Conservation (phyloP, 2,797 vertebrate species). For the Xiphorhynchus erythropygius region DNA sequence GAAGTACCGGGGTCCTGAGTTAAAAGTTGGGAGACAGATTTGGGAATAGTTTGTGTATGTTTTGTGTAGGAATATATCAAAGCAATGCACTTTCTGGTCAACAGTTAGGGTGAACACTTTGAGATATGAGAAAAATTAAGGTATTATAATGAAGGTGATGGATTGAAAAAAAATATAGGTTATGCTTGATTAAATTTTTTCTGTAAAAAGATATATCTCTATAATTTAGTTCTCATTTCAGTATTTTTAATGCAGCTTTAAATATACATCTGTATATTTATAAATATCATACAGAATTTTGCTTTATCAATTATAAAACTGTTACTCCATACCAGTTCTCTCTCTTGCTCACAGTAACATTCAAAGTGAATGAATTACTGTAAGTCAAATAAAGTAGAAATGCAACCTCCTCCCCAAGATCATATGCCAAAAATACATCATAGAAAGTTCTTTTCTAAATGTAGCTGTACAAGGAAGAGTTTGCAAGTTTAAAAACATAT, state of each 20-base stretch:
- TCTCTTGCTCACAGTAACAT: not conserved
- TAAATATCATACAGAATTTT: not conserved
- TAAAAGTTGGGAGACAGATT: not conserved
- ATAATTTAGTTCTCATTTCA: not conserved
- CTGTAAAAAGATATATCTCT: not conserved
- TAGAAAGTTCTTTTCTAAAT: not conserved
- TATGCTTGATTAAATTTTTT: not conserved
- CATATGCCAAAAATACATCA: not conserved
- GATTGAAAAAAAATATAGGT: not conserved
- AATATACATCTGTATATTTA: not conserved
- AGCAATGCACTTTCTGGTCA: not conserved
- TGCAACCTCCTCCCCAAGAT: conserved; percentile 19
- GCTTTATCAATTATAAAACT: not conserved
- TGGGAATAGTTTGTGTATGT: not conserved
- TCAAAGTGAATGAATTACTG: not conserved
- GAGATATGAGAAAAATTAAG: not conserved
- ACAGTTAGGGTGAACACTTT: not conserved
- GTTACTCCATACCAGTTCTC: not conserved
- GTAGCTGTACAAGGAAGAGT: not conserved
- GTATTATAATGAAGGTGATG: not conserved
- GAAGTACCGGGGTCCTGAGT: not conserved
- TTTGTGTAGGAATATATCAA: not conserved
- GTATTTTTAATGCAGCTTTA: not conserved
- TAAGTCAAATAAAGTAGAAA: conserved; percentile 37
- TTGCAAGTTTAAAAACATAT: not conserved